These are phyloP conservation scores for Octopus sinensis DNA, from an alignment of 1,140 invertebrate genomes.

Conservation along the genomic window DNA sequence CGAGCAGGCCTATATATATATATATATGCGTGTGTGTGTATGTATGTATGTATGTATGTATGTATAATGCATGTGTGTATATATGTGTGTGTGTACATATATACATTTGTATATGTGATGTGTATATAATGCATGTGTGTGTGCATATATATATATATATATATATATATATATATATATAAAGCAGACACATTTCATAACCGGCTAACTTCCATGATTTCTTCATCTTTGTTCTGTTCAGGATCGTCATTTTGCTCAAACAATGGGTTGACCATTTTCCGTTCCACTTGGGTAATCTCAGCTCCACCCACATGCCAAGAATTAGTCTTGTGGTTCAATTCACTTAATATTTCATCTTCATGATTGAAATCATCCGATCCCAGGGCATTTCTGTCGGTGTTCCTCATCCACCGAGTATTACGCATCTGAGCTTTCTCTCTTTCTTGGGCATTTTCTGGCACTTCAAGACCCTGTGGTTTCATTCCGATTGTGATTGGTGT, in stretches of 20 bases:
- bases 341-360: constrained; percentile 2
- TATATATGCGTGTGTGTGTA: neutral
- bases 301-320: constrained; percentile 1
- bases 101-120: constrained; percentile 11
- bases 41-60: constrained; percentile 17
- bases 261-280: constrained; percentile 26
- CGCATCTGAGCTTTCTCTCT: constrained; percentile 16
- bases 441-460: constrained; percentile 18
- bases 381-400: constrained; percentile 18
- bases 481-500: constrained; percentile 44
- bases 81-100: constrained; percentile 7
- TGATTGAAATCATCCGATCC: neutral
- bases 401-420: constrained; percentile 41
- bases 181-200: constrained; percentile 21
- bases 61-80: constrained; percentile 16
- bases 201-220: constrained; percentile 37
- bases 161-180: constrained; percentile 13
- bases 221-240: constrained; percentile 6
- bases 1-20: constrained; percentile 24
- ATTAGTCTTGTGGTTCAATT: constrained; percentile 2
- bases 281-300: constrained; percentile 15
- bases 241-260: constrained; percentile 20
- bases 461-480: constrained; percentile 36
- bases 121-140: constrained; percentile 11
- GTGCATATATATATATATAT: constrained; percentile 17